These are phyloP conservation scores for Empis livida DNA, from an alignment of 2,888 invertebrate species.

Conservation along the genomic window DNA sequence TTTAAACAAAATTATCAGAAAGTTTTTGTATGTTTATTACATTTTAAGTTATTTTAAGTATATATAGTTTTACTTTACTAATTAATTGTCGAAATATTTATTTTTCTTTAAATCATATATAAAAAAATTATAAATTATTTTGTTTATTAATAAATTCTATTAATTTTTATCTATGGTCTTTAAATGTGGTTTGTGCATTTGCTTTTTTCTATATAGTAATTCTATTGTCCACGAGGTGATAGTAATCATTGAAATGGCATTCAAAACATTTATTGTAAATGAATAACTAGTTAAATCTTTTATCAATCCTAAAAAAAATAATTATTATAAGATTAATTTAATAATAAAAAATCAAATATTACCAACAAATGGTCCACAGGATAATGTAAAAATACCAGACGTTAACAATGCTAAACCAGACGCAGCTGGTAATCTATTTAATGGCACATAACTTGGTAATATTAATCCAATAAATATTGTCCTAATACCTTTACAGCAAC, in stretches of 20 bases:
- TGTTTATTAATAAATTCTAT: too few relatives aligned
- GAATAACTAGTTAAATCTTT: slow-evolving; percentile 47
- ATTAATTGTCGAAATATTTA: too few relatives aligned
- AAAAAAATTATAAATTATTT: too few relatives aligned
- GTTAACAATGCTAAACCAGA: slow-evolving; percentile 48
- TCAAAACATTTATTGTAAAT: slow-evolving; percentile 50
- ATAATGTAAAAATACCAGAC: slow-evolving; percentile 45
- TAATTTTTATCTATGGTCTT: background rate
- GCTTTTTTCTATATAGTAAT: slow-evolving; percentile 10
- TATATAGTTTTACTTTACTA: too few relatives aligned
- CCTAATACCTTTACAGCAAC: slow-evolving; percentile 49
- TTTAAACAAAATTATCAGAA: too few relatives aligned
- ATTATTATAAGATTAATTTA: background rate
- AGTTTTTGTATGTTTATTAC: too few relatives aligned
- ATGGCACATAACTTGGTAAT: slow-evolving; percentile 49
- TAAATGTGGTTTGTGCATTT: slow-evolving; percentile 1
- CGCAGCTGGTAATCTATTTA: slow-evolving; percentile 49
- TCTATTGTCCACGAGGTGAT: slow-evolving; percentile 51
- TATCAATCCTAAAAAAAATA: slow-evolving; percentile 42
- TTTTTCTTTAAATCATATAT: too few relatives aligned
- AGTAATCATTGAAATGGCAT: slow-evolving; percentile 49
- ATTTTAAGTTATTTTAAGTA: too few relatives aligned
- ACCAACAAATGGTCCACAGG: slow-evolving; percentile 48
- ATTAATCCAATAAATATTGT: slow-evolving; percentile 55
- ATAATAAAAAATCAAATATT: slow-evolving; percentile 7